phyloP scores from a whole-genome alignment of 2,888 invertebrate genomes.

The Hartigia nigra region DNA sequence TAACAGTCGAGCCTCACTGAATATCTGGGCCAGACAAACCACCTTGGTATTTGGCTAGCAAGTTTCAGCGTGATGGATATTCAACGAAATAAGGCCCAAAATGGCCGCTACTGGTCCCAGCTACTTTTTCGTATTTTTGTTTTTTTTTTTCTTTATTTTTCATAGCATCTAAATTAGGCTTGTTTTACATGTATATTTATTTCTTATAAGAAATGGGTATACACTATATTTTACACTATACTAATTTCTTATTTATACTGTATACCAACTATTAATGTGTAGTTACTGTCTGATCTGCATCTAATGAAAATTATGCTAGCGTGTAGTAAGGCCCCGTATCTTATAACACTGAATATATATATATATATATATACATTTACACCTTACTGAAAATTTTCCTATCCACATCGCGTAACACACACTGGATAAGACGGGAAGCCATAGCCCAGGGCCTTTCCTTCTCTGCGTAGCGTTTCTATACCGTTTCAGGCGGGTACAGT shows the following conservation, averaged over 20 bases:
- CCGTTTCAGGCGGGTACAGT: conserved; percentile 45
- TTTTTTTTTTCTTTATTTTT: not conserved
- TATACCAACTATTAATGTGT: not conserved
- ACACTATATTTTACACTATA: not conserved
- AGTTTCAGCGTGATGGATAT: not conserved
- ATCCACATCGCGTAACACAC: conserved; percentile 53
- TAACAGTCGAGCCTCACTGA: not conserved
- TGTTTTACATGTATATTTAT: not conserved
- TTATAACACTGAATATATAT: too few relatives aligned
- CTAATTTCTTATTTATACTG: not conserved
- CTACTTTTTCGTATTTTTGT: not conserved
- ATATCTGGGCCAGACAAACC: not conserved
- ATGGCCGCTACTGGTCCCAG: not conserved
- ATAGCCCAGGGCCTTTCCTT: conserved; percentile 58
- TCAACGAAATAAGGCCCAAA: not conserved
- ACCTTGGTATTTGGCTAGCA: not conserved
- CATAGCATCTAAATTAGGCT: not conserved
- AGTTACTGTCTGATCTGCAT: not conserved
- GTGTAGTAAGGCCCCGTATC: not conserved
- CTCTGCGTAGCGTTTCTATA: conserved; percentile 38
- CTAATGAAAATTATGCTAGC: not conserved
- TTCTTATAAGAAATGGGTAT: too few relatives aligned
- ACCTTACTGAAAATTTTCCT: conserved; percentile 40
- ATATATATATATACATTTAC: not conserved
- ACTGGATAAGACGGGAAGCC: conserved; percentile 59